Conservation (phyloP, 2,888 invertebrate genomes). For the Augochlorella aurata region DNA sequence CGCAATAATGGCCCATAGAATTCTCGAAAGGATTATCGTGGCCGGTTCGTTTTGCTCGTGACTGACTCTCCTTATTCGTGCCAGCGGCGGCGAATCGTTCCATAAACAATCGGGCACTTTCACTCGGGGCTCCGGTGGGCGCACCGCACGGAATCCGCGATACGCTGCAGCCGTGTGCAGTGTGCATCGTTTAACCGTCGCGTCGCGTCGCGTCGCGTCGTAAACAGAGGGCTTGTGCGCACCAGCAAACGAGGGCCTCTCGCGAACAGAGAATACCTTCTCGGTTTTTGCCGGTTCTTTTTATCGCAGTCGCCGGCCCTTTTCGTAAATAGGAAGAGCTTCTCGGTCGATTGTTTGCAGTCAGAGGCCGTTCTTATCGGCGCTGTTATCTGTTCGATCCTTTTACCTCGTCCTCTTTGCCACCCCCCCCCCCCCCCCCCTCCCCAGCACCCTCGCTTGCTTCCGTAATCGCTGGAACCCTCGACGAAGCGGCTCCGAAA, state of each 20-base stretch:
- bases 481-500: neutral
- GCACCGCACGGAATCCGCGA: slow-evolving; percentile 18
- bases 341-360: neutral
- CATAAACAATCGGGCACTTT: slow-evolving; percentile 50
- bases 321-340: slow-evolving; percentile 26
- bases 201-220: neutral
- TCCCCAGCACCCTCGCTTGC: neutral
- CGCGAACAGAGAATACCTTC: neutral
- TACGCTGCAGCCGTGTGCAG: neutral
- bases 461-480: neutral
- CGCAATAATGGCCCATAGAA: neutral
- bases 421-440: no score
- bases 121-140: slow-evolving; percentile 31
- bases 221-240: neutral
- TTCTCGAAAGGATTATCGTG: slow-evolving; percentile 16
- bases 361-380: neutral
- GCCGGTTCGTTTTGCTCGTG: slow-evolving; percentile 35
- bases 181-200: neutral
- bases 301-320: neutral
- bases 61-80: slow-evolving; percentile 46
- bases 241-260: neutral
- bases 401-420: neutral
- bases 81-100: slow-evolving; percentile 34
- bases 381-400: neutral
- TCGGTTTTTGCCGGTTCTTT: neutral